A percentile compares a stretch with the other conserved stretches of the same genome.
Evolutionary conservation across 2,797 vertebrate species (phyloP).

Genomic region (Ctenopoma kingsleyae): DNA sequence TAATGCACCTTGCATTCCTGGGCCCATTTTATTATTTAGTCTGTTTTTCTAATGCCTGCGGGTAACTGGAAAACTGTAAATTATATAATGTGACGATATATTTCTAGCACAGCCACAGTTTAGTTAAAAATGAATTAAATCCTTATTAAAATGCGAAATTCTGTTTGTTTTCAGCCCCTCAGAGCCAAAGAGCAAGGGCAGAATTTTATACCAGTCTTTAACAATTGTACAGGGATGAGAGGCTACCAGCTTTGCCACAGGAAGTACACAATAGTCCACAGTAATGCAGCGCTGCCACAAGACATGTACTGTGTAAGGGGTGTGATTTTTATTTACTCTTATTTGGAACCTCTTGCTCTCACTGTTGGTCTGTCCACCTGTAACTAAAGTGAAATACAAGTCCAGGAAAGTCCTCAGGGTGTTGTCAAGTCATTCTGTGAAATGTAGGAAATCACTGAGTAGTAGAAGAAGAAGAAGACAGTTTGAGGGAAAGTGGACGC

Average conservation of each 20-base stretch:
- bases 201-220: slow-evolving; percentile 63
- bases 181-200: slow-evolving; percentile 68
- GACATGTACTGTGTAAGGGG: slow-evolving; percentile 22
- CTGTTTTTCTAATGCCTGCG: slow-evolving; percentile 64
- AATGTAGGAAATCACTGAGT: slow-evolving; percentile 71
- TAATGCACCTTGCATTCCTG: slow-evolving; percentile 67
- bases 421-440: slow-evolving; percentile 71
- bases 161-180: slow-evolving; percentile 57
- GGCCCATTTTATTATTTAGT: slow-evolving; percentile 71
- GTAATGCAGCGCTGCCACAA: slow-evolving; percentile 30
- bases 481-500: slow-evolving; percentile 30
- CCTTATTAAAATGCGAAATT: slow-evolving; percentile 30
- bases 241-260: slow-evolving; percentile 25
- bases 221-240: slow-evolving; percentile 45
- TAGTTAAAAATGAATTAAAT: slow-evolving; percentile 46
- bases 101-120: slow-evolving; percentile 61
- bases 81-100: slow-evolving; percentile 36
- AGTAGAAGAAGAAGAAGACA: slow-evolving; percentile 12
- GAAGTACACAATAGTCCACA: slow-evolving; percentile 34
- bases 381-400: slow-evolving; percentile 41
- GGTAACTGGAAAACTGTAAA: slow-evolving; percentile 67
- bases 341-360: slow-evolving; percentile 38
- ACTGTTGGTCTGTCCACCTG: slow-evolving; percentile 33
- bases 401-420: slow-evolving; percentile 62
- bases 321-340: slow-evolving; percentile 2